Conservation (phyloP, 2,888 invertebrate species). For the Meganola albula region DNA sequence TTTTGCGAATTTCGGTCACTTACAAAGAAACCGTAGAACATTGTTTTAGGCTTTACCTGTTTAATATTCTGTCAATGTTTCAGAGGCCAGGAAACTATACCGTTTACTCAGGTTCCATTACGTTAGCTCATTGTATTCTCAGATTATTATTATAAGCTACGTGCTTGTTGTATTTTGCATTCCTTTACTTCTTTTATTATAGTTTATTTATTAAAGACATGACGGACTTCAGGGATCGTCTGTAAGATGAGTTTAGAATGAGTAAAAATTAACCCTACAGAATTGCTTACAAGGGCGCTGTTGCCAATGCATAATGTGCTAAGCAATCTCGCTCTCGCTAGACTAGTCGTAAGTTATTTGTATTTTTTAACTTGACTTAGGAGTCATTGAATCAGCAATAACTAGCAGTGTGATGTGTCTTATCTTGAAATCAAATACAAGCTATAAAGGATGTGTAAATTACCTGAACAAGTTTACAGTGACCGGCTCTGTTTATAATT, state of each 20-base stretch:
- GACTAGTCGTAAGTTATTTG: too few relatives aligned
- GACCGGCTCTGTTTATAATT: constrained; percentile 22
- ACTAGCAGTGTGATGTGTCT: too few relatives aligned
- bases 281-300: too few relatives aligned
- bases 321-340: too few relatives aligned
- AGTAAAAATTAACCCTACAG: too few relatives aligned
- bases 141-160: constrained; percentile 50
- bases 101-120: constrained; percentile 66
- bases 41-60: constrained; percentile 39
- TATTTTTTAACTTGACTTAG: too few relatives aligned
- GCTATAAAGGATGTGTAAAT: not conserved
- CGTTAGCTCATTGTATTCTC: constrained; percentile 58
- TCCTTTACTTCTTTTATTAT: not conserved
- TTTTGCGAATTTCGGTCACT: constrained; percentile 5
- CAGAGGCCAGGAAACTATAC: constrained; percentile 53
- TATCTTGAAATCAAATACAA: constrained; percentile 11
- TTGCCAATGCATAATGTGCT: too few relatives aligned
- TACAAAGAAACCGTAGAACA: constrained; percentile 25
- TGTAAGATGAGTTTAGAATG: too few relatives aligned
- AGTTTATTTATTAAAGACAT: not conserved
- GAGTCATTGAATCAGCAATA: constrained; percentile 15
- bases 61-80: constrained; percentile 54
- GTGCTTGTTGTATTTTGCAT: not conserved
- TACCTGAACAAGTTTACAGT: not conserved
- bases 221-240: too few relatives aligned